Conservation (phyloP, 2,113 vertebrate species). For the Lepisosteus oculatus region DNA sequence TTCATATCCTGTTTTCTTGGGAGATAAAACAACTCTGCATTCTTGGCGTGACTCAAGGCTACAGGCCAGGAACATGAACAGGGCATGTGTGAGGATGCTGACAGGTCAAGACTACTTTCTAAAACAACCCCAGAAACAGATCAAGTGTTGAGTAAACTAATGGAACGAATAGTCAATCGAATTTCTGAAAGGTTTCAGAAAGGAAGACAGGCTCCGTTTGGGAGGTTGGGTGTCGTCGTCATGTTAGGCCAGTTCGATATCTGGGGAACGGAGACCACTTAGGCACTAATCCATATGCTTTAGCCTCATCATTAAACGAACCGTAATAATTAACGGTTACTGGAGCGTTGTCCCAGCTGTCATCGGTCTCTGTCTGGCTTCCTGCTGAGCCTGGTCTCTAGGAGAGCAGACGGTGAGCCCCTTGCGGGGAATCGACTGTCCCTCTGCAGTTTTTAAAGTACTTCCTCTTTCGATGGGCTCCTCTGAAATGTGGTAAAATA, state of each 20-base stretch:
- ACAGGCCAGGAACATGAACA: not conserved
- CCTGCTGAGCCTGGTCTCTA: not conserved
- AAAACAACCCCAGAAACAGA: not conserved
- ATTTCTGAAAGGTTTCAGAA: not conserved
- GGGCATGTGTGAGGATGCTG: not conserved
- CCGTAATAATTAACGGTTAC: constrained; percentile 2
- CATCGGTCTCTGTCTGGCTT: not conserved
- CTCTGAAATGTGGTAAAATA: too few species aligned
- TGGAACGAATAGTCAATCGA: not conserved
- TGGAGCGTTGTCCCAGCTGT: not conserved
- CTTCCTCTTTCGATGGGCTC: too few species aligned
- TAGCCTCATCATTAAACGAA: constrained; percentile 9
- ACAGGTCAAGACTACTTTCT: not conserved
- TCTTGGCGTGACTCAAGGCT: not conserved
- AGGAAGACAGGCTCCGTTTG: too few species aligned
- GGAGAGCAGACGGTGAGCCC: not conserved
- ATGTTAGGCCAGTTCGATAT: too few species aligned
- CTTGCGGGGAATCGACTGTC: too few species aligned
- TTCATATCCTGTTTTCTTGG: too few species aligned
- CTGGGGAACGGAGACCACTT: not conserved
- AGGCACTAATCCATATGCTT: constrained; percentile 33
- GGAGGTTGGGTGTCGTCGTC: too few species aligned
- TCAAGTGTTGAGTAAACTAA: not conserved
- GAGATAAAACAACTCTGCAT: not conserved
- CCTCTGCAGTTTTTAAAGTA: too few species aligned